Conservation (phyloP, 2,113 vertebrate genomes). For the Tringa solitaria region DNA sequence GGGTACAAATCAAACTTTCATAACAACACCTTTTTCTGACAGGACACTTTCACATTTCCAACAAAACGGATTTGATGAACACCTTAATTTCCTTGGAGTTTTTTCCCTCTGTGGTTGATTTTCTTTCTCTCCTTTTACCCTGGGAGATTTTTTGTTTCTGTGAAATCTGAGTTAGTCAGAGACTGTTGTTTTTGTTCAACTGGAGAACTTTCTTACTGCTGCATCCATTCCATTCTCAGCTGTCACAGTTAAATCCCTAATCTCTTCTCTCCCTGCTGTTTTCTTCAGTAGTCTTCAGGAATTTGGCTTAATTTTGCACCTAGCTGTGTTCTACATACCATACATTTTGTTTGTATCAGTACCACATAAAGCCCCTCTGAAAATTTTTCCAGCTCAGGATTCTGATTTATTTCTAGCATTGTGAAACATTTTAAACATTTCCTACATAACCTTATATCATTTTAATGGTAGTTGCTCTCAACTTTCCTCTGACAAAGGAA, state of each 20-base stretch:
- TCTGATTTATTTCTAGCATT: not conserved
- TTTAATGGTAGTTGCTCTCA: not conserved
- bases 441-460: not conserved
- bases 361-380: not conserved
- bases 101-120: not conserved
- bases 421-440: not conserved
- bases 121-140: not conserved
- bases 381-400: not conserved
- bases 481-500: slow-evolving; percentile 3
- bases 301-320: not conserved
- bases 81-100: not conserved
- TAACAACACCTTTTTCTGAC: not conserved
- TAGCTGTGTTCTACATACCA: not conserved
- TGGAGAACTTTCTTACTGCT: not conserved
- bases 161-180: not conserved
- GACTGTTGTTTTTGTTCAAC: not conserved
- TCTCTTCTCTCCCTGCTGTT: not conserved
- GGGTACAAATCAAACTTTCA: not conserved
- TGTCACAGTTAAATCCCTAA: not conserved
- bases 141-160: not conserved
- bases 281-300: not conserved
- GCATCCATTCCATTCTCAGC: not conserved
- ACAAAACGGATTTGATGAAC: not conserved
- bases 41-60: not conserved
- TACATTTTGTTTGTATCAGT: not conserved